Evolutionary conservation across 2,797 vertebrate genomes (phyloP).

Genomic region (Tachyglossus aculeatus): DNA sequence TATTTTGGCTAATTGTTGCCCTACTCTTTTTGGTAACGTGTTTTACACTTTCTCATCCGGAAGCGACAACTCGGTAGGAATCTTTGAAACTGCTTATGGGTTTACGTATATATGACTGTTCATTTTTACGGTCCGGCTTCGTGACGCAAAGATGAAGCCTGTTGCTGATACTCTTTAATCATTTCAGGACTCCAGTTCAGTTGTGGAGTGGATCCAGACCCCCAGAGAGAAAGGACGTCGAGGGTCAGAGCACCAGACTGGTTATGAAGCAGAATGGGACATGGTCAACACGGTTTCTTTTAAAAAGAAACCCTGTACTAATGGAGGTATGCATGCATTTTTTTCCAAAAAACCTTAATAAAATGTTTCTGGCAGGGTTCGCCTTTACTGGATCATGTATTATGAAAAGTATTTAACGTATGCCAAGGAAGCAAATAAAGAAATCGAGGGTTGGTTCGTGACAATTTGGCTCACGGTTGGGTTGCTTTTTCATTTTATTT

Average conservation of each 20-base stretch:
- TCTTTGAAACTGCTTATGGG: too few relatives aligned
- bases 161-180: slow-evolving; percentile 20
- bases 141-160: background rate
- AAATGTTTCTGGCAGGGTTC: background rate
- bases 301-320: slow-evolving; percentile 85
- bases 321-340: slow-evolving; percentile 78
- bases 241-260: slow-evolving; percentile 82
- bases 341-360: background rate
- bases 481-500: too few relatives aligned
- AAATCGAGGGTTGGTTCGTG: too few relatives aligned
- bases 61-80: too few relatives aligned
- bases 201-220: slow-evolving; percentile 89
- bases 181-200: slow-evolving; percentile 93
- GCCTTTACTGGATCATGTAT: too few relatives aligned
- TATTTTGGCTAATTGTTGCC: too few relatives aligned
- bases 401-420: too few relatives aligned
- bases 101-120: too few relatives aligned
- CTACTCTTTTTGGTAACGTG: too few relatives aligned
- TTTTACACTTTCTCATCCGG: too few relatives aligned
- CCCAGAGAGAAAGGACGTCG: slow-evolving; percentile 77
- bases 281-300: slow-evolving; percentile 93
- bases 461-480: too few relatives aligned
- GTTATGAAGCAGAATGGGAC: slow-evolving; percentile 97
- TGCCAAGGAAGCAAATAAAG: too few relatives aligned
- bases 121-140: background rate